Conservation (phyloP, 2,113 vertebrate species). For the Nansenia antarctica region DNA sequence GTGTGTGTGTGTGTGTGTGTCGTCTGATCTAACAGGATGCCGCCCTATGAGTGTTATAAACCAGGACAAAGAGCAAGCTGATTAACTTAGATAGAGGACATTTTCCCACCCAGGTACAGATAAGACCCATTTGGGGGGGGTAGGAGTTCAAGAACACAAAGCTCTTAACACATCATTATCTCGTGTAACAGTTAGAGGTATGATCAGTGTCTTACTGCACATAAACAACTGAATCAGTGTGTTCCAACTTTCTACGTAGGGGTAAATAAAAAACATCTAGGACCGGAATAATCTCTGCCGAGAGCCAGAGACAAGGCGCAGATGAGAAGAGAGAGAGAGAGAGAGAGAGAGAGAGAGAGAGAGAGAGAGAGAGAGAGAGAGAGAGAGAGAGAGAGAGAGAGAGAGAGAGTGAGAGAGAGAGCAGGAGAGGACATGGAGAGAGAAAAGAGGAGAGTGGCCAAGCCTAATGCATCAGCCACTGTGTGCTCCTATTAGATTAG, state of each 20-base stretch:
- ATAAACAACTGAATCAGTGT: no score
- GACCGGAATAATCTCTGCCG: constrained; percentile 18
- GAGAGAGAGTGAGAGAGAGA: constrained; percentile 8
- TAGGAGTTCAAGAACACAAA: no score
- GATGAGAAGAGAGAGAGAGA: constrained; percentile 1
- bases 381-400: constrained; percentile 22
- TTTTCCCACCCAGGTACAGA: constrained; percentile 34
- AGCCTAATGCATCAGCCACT: constrained; percentile 73
- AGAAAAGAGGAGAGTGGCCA: constrained; percentile 56
- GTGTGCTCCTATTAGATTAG: constrained; percentile 72
- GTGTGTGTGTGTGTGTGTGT: constrained; percentile 30
- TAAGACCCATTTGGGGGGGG: constrained; percentile 25
- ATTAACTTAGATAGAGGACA: constrained; percentile 45
- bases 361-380: background rate
- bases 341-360: background rate
- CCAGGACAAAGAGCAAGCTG: constrained; percentile 58
- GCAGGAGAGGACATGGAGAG: constrained; percentile 29
- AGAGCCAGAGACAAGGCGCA: background rate
- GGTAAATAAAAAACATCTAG: constrained; percentile 13
- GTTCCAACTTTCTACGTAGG: no score
- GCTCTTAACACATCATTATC: no score
- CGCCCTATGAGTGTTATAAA: constrained; percentile 57
- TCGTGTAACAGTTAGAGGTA: no score
- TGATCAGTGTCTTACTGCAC: no score
- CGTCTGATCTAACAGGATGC: constrained; percentile 59